Evolutionary conservation across 2,797 vertebrate genomes (phyloP), one percentile per base, ranked within the genome.

Genomic region (Harpagifer antarcticus): DNA sequence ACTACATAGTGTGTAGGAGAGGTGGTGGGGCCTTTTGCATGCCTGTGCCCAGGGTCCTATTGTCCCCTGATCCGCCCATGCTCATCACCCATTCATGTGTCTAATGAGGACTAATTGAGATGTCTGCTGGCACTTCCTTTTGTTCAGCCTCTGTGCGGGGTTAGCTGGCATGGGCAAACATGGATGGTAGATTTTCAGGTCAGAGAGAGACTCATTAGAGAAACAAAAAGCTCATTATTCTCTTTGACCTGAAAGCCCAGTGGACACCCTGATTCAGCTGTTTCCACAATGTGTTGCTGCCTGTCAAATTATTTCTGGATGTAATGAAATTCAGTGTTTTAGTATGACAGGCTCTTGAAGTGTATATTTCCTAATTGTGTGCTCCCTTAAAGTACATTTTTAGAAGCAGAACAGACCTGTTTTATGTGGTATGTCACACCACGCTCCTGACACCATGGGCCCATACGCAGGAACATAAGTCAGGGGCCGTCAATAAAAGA

Each of bases 21-120:
- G 33, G 33, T 37, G 33, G 33, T 37, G 33, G 8, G 33, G 33
- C 33, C 7, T 37, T 37, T 37, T 37, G 8, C 33, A 37, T 37
- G 33, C 33, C 33, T 37, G 33, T 37, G 33, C 33, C 33, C 33
- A 37, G 33, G 33, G 33, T 37, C 33, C 33, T 9, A 37, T 37
- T 37, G 6, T 7, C 33, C 7, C 33, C 6, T 9, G 33, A 37
- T 37, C 33, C 8, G 33, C 8, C 6, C 33, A 37, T 37, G 33
- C 33, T 37, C 84, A 52, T 89, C 85, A 83, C 20, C 52, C 76
- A 68, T 82, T 88, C 87, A 85, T 83, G 75, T 67, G 84, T 85
- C 72, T 90, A 91, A 94, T 93, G 37, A 45, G 60, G 5, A 56
- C 62, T 94, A 91, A 93, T 92, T 88, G 87, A 53, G 73, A 31